These are phyloP conservation scores for Cetonia aurata DNA, from an alignment of 2,888 invertebrate genomes.

Conservation along the genomic window DNA sequence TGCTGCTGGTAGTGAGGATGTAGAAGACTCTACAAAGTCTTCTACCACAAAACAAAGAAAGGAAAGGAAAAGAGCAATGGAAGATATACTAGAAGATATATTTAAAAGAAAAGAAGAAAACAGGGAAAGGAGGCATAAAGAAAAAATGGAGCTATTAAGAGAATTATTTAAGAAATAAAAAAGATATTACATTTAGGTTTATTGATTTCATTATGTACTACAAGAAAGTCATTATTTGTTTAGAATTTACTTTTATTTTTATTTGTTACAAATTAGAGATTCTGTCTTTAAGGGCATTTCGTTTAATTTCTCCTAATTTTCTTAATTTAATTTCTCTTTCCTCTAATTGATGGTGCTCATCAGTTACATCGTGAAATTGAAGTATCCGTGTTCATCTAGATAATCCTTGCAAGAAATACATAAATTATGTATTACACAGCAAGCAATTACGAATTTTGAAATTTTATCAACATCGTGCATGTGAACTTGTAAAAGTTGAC, in stretches of 20 bases:
- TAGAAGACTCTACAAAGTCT: not conserved
- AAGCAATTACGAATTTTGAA: conserved; percentile 53
- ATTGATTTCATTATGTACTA: too few species aligned
- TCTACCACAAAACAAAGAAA: not conserved
- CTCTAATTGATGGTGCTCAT: not conserved
- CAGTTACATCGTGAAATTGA: not conserved
- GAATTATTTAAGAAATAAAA: too few species aligned
- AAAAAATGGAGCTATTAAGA: too few species aligned
- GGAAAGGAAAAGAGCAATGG: too few species aligned
- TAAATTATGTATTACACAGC: conserved; percentile 56
- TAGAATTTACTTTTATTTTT: not conserved
- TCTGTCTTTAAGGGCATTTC: not conserved
- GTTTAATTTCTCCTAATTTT: conserved; percentile 12
- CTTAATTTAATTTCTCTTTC: not conserved
- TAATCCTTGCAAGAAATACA: conserved; percentile 53
- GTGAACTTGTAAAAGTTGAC: conserved; percentile 46
- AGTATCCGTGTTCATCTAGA: conserved; percentile 13
- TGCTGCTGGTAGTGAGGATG: not conserved
- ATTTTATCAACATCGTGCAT: conserved; percentile 46
- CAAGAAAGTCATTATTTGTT: too few species aligned
- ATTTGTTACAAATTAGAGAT: conserved; percentile 4
- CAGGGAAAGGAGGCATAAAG: too few species aligned
- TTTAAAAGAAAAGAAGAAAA: too few species aligned
- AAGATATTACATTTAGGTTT: too few species aligned
- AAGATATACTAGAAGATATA: too few species aligned